Base-by-base conservation (phyloP, 2,888 invertebrate genomes). In the Stegana nigrithorax region DNA sequence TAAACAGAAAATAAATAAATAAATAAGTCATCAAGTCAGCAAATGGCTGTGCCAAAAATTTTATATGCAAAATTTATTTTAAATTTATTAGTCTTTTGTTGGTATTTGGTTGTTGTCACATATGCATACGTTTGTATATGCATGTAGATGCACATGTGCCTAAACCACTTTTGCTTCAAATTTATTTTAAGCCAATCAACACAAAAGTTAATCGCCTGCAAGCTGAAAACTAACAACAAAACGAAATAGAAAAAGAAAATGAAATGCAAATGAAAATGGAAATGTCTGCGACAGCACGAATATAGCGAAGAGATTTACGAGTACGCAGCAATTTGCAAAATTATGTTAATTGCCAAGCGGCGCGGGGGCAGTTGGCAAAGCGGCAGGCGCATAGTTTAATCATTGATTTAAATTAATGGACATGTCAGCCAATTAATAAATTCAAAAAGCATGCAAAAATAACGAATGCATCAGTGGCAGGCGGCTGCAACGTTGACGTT, bases 401-500 rank as follows among this genome's bases (percentile, higher is more conserved):
- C 83, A 81, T 80, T 82, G 81, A 81, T 78, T 81, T 75, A 76
- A 84, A 84, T 84, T 81, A 84, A 84, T 84, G 84, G 74, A 76
- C 74, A 81, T 82, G 84, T 84, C 84, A 84, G 77, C 83, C 83
- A 84, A 85, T 84, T 84, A 85, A 84, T 85, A 85, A 80, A 83
- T 84, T 80, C 84, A 85, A 75, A 78, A 71, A 80, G 80, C 83
- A 82, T 84, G 75, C 76, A 77, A 80, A 55, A 27, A 32, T 53
- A 36, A 53, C 19, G 32, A 53, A 53, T 21, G 65, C 64, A 62
- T 60, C 67, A 69, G 65, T 65, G 62, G 60, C 58, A 63, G 64
- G 55, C 6, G 10, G 32, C n/a, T n/a, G n/a, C n/a, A n/a, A n/a
- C n/a, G n/a, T n/a, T n/a, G n/a, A n/a, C n/a, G n/a, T n/a, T n/a